Base-by-base conservation (phyloP, 2,888 invertebrate species). In the Arrhopalites spinosus region DNA sequence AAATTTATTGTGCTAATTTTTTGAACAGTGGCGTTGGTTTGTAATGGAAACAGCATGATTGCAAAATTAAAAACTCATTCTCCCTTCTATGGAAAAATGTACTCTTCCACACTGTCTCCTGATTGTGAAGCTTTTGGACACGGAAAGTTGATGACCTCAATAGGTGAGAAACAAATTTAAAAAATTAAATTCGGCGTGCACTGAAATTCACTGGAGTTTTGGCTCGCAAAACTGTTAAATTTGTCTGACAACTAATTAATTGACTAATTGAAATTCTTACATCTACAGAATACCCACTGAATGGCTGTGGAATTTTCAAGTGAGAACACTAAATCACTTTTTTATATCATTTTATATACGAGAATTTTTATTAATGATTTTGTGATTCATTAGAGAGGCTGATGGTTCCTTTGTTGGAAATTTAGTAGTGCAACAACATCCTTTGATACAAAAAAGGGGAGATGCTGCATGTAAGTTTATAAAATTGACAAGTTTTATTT, bases 11-110 rank as follows among this genome's bases (percentile, higher is more conserved):
- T 13, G 47, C 47, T 45, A 45, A 45, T 15, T 17, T 17, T 53
- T 36, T 36, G 36, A 50, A 47, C 66, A 82, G 82, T 82, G 81
- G 71, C 82, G 56, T 77, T 82, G 72, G 81, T 80, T 61, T 82
- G 82, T 66, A 79, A 80, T 66, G 81, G 82, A 15, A 79, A 81
- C 53, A 67, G 79, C 3, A 82, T 82, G 81, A 75, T 80, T 2
- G 81, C 81, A 11, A 80, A 80, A 69, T 71, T 82, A 50, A 82
- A 80, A 66, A 80, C 82, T 13, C 82, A 82, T 63, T 80, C 81
- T 2, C 82, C 82, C 53, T 82, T 82, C 56, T 82, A 82, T 43
- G 82, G 81, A 15, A 82, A 82, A 70, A 77, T 82, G 79, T 82
- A 81, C 53, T 78, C 82, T 13, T 78, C 80, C 8, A 66, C 79